A percentile compares a stretch with the other conserved stretches of the same genome.
These are phyloP conservation scores for Hypanus sabinus DNA, from an alignment of 2,113 vertebrate genomes.

Conservation along the genomic window DNA sequence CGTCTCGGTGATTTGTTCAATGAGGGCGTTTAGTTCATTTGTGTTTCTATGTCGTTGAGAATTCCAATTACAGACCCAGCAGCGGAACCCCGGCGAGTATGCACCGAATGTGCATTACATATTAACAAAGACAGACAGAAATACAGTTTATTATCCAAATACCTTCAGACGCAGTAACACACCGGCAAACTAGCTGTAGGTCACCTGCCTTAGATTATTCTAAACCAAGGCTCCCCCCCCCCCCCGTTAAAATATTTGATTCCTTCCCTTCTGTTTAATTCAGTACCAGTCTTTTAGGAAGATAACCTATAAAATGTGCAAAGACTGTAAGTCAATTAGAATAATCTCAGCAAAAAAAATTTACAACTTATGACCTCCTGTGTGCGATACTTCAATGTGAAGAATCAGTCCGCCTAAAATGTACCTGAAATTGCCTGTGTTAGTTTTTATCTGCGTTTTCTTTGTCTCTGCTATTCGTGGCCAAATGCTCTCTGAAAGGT, in stretches of 20 bases:
- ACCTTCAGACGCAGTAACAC: not conserved
- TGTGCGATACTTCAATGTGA: not conserved
- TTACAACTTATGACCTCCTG: not conserved
- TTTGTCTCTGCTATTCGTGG: not conserved
- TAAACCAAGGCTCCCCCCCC: not conserved
- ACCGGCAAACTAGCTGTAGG: not conserved
- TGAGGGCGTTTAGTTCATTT: slow-evolving; percentile 8
- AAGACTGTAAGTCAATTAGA: not conserved
- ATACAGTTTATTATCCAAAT: slow-evolving; percentile 1
- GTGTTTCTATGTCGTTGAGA: not conserved
- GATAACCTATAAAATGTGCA: not conserved
- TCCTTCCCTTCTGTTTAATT: not conserved
- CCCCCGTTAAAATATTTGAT: not conserved
- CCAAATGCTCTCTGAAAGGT: not conserved
- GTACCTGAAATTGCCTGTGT: not conserved
- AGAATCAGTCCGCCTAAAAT: not conserved
- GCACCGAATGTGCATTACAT: slow-evolving; percentile 14
- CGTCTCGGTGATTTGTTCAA: not conserved
- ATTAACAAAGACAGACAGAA: not conserved
- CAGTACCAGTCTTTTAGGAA: not conserved
- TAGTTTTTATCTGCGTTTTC: not conserved
- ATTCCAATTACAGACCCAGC: slow-evolving; percentile 1
- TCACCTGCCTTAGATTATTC: not conserved
- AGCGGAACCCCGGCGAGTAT: slow-evolving; percentile 1
- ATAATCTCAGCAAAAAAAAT: not conserved